Evolutionary conservation across 2,888 invertebrate species (phyloP), one percentile per base, ranked within the genome.

Genomic region (Scrobipalpa costella): DNA sequence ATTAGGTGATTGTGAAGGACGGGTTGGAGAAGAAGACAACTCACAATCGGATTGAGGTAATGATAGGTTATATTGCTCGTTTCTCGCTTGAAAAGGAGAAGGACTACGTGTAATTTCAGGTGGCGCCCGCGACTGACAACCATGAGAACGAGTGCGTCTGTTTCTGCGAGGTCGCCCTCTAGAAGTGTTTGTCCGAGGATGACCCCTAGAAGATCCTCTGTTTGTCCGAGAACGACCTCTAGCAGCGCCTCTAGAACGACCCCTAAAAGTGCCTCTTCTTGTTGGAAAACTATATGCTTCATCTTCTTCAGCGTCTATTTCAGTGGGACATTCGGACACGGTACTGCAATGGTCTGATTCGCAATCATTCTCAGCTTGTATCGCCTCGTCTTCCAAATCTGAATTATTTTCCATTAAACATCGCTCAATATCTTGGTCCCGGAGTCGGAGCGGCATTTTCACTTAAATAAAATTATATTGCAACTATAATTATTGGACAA

Each of bases 31-130:
- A n/a, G 44, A 44, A 11, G 44, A 63, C 11, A 13, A 15, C 15
- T 44, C 44, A 44, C 62, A 47, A 68, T 55, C 13, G 55, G 19
- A n/a, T n/a, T n/a, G n/a, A n/a, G n/a, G n/a, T n/a, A n/a, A n/a
- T n/a, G n/a, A n/a, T n/a, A n/a, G 21, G 11, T 9, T 11, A 38
- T 38, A 9, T 38, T 38, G 38, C 11, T 38, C 38, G 11, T 38
- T 38, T 7, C 11, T 38, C 11, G 3, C 38, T 11, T 38, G 38
- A 9, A 9, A 9, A 38, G 38, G 38, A 38, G 9, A 9, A 7
- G 7, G 38, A 38, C 38, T 38, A 38, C 38, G 38, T 38, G 38
- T 9, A 7, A 9, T 34, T 34, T 34, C 34, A 34, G 7, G 34
- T 34, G 34, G 34, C 34, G 7, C 34, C 34, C 7, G 34, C 7